Percentiles rank a stretch among this genome's conserved stretches.
These are phyloP conservation scores for Arge pagana DNA, from an alignment of 2,888 invertebrate genomes.

Conservation along the genomic window DNA sequence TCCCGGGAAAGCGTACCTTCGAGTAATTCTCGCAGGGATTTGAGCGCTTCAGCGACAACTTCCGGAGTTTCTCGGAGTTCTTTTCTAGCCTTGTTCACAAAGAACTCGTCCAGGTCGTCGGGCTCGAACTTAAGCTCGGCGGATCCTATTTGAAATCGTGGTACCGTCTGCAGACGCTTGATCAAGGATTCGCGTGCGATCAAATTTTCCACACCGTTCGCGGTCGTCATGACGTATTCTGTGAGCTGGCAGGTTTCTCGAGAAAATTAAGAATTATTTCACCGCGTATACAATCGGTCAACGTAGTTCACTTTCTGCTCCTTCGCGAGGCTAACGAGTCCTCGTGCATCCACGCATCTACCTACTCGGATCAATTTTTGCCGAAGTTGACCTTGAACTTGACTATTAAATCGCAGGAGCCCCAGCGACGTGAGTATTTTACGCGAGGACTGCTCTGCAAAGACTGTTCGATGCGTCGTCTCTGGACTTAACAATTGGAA, in stretches of 20 bases:
- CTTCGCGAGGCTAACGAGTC: no score
- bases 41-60: conserved; percentile 64
- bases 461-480: no score
- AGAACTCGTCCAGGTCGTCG: conserved; percentile 64
- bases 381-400: no score
- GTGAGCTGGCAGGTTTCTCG: no score
- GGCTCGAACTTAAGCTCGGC: conserved; percentile 67
- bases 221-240: conserved; percentile 63
- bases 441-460: no score
- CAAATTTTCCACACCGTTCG: conserved; percentile 61
- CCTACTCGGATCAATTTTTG: no score
- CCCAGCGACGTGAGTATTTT: no score
- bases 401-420: no score
- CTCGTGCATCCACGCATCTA: no score
- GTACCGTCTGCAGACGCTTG: conserved; percentile 38
- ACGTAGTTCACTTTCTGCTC: no score
- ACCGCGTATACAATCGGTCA: conserved; percentile 57
- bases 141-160: conserved; percentile 61
- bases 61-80: conserved; percentile 77
- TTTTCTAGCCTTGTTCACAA: conserved; percentile 66
- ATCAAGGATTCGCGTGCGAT: conserved; percentile 31
- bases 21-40: conserved; percentile 63
- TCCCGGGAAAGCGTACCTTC: conserved; percentile 69
- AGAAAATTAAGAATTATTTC: no score
- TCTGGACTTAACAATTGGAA: no score